A percentile compares a stretch with the other conserved stretches of the same genome.
phyloP scores from a whole-genome alignment of 2,797 vertebrate species.

The Eulemur mongoz region DNA sequence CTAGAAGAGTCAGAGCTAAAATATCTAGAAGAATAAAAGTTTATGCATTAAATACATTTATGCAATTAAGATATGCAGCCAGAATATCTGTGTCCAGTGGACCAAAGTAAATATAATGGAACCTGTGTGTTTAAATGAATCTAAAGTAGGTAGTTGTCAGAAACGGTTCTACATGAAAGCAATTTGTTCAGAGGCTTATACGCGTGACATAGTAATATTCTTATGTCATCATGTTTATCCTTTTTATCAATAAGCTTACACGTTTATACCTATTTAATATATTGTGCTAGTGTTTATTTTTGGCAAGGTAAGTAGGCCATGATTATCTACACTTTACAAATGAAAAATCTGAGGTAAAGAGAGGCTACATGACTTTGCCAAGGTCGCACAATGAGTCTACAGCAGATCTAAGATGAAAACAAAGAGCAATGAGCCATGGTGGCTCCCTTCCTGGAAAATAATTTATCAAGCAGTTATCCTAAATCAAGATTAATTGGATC shows the following conservation, averaged over 20 bases:
- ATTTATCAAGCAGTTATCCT: slow-evolving; percentile 71
- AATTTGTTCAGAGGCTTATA: slow-evolving; percentile 28
- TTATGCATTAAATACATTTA: neutral
- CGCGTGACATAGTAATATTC: neutral
- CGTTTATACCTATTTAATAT: neutral
- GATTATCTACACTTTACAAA: slow-evolving; percentile 12
- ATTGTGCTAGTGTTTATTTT: slow-evolving; percentile 14
- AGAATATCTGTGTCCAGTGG: neutral
- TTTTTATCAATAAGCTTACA: neutral
- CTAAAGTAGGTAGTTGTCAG: neutral
- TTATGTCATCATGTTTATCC: neutral
- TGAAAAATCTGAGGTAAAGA: slow-evolving; percentile 15
- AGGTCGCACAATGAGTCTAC: slow-evolving; percentile 36
- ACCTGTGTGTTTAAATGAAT: slow-evolving; percentile 41
- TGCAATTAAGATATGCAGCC: neutral
- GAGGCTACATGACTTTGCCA: slow-evolving; percentile 65
- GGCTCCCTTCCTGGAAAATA: slow-evolving; percentile 45
- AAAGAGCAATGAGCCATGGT: slow-evolving; percentile 60
- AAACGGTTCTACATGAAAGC: neutral
- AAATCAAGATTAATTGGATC: slow-evolving; percentile 71
- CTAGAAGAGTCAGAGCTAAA: neutral
- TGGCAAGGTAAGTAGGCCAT: neutral
- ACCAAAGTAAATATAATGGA: neutral
- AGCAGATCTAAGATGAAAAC: slow-evolving; percentile 45
- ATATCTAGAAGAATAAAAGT: neutral